Base-by-base conservation (phyloP, 64 coral and sea anemone genomes). In the Stichodactyla mertensii region DNA sequence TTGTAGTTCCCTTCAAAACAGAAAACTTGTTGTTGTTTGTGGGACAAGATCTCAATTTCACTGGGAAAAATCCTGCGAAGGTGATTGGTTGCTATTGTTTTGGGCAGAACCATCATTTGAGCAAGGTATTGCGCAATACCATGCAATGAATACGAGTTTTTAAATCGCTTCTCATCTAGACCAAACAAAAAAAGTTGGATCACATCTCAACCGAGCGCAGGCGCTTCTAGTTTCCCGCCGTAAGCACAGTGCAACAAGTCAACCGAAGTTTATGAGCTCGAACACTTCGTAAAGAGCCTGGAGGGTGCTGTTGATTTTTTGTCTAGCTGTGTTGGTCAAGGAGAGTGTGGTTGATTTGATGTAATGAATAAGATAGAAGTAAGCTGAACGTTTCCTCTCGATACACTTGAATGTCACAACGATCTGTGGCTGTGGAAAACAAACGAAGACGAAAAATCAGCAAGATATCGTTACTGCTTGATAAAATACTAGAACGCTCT, bases 331-430 rank as follows among this genome's bases (percentile, higher is more conserved):
- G n/a, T 85, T 31, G 4, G 83, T 61, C 55, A 57, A 85, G 22
- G 24, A 61, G 8, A n/a, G 55, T 57, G 64, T 10, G 60, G 15
- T 19, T 20, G 27, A 31, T 85, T 64, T 64, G 31, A 61, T 16
- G 54, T 56, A 58, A 36, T 64, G 6, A 31, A 64, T 51, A 7
- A 62, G 4, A 16, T 54, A 81, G 52, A 85, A 85, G 54, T 61
- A 85, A 13, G 16, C 27, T 36, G 83, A 85, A 52, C 56, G 83
- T 16, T 62, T 58, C 56, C 61, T 85, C 18, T 85, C 83, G 27
- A 85, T 85, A 28, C 83, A 85, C 83, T 85, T 85, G 83, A 85
- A 85, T 5, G 16, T 60, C 18, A 61, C 56, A 10, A 85, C 60
- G 16, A 85, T 64, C n/a, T 85, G 55, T 55, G 15, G 15, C 83